phyloP scores from a whole-genome alignment of 2,888 invertebrate genomes.

The Caenorhabditis sp. region DNA sequence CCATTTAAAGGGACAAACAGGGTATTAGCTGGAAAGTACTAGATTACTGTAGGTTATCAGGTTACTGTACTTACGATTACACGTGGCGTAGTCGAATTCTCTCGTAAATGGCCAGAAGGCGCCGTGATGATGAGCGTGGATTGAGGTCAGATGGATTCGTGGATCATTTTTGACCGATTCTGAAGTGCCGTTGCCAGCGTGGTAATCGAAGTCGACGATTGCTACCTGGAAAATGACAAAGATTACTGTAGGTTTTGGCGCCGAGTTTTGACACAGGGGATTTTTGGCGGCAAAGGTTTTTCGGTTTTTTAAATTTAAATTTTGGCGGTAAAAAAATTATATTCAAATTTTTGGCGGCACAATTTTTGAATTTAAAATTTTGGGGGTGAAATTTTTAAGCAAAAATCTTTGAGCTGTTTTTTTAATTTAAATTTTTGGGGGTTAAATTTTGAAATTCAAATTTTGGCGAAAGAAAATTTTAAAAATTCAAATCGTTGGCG shows the following conservation, averaged over 20 bases:
- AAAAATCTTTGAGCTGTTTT: too few species aligned
- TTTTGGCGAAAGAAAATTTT: background rate
- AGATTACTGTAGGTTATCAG: background rate
- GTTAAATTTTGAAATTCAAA: background rate
- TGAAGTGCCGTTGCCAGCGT: slow-evolving; percentile 57
- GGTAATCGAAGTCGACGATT: slow-evolving; percentile 57
- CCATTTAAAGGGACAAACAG: slow-evolving; percentile 95
- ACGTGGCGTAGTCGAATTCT: slow-evolving; percentile 46
- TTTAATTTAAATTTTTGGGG: background rate
- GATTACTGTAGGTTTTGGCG: too few species aligned
- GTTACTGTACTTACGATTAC: slow-evolving; percentile 13
- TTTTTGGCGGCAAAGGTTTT: too few species aligned
- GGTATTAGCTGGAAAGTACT: slow-evolving; percentile 79
- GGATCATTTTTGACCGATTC: slow-evolving; percentile 44
- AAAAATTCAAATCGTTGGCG: background rate
- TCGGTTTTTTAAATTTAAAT: too few species aligned
- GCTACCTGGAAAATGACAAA: slow-evolving; percentile 33
- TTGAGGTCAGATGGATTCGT: slow-evolving; percentile 46
- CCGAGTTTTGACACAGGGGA: too few species aligned
- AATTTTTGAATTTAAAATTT: too few species aligned
- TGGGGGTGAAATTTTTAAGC: too few species aligned
- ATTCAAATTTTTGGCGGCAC: too few species aligned
- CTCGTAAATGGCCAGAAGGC: slow-evolving; percentile 57
- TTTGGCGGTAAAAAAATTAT: too few species aligned
- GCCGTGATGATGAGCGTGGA: slow-evolving; percentile 56